Evolutionary conservation across 2,888 invertebrate species (phyloP), one percentile per base, ranked within the genome.

Genomic region (Lepidocyrtinus sp.): DNA sequence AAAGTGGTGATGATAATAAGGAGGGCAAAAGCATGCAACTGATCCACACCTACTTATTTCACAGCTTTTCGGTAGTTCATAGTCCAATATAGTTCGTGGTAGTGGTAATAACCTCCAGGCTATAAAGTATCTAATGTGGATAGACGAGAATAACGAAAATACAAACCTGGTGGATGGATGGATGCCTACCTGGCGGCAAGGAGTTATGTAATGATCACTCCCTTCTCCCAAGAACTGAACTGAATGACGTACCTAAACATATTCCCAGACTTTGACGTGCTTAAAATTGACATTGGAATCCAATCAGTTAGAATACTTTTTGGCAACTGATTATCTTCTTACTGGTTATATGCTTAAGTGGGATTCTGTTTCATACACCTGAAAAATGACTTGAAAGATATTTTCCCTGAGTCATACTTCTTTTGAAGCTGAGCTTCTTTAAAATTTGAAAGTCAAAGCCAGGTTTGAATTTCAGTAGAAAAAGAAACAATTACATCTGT

Each of bases 341-440:
- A n/a, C n/a, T n/a, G n/a, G n/a, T n/a, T 55, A 15, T 17, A 55
- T 12, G n/a, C 36, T 36, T 17, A 55, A 12, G n/a, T 55, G n/a
- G 55, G 55, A 17, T 17, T 55, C 2, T 3, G 55, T 55, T 55
- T 55, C 9, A n/a, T 55, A 55, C 55, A 7, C 55, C 55, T 55
- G 55, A 55, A 55, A 55, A n/a, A 55, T 55, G 55, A 55, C 55
- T n/a, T 55, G 55, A 55, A n/a, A 15, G n/a, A n/a, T n/a, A n/a
- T n/a, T n/a, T n/a, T n/a, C n/a, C n/a, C n/a, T n/a, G n/a, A n/a
- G n/a, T n/a, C n/a, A n/a, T n/a, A n/a, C n/a, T n/a, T n/a, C n/a
- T n/a, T n/a, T n/a, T n/a, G n/a, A n/a, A n/a, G n/a, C n/a, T n/a
- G n/a, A n/a, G n/a, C n/a, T n/a, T n/a, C n/a, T n/a, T n/a, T n/a